Percentiles rank a stretch among this genome's conserved stretches.
Evolutionary conservation across 2,888 invertebrate genomes (phyloP).

Genomic region (Ormia ochracea): DNA sequence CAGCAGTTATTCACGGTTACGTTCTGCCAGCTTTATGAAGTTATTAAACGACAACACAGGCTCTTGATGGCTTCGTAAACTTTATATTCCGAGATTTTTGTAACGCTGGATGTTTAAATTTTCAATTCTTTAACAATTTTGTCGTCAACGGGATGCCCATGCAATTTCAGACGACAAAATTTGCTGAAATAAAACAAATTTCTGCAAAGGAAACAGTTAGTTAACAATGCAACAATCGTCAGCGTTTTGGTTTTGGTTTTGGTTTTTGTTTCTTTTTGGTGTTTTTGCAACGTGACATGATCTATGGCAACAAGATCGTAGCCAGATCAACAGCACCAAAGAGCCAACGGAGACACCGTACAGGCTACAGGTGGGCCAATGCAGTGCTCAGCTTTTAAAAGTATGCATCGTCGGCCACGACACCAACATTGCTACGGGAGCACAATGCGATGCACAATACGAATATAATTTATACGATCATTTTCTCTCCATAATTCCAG

Average conservation of each 20-base stretch:
- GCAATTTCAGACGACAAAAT: constrained; percentile 41
- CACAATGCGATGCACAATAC: constrained; percentile 14
- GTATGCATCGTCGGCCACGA: background rate
- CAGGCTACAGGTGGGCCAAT: constrained; percentile 19
- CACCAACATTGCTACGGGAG: background rate
- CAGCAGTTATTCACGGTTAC: too few species aligned
- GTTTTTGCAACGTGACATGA: constrained; percentile 48
- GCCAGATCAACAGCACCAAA: constrained; percentile 46
- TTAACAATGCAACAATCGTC: constrained; percentile 33
- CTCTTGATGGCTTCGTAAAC: too few species aligned
- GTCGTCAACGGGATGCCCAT: constrained; percentile 13
- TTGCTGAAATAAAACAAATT: constrained; percentile 16
- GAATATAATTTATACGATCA: constrained; percentile 14
- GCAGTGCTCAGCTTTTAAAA: constrained; percentile 15
- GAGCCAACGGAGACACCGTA: background rate
- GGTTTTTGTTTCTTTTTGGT: constrained; percentile 5
- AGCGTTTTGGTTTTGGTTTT: too few species aligned
- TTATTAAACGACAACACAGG: too few species aligned
- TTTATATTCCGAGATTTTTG: background rate
- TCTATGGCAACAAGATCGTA: constrained; percentile 47
- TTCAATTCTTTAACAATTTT: background rate
- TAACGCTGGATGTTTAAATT: constrained; percentile 22
- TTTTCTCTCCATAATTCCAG: background rate
- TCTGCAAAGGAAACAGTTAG: constrained; percentile 11
- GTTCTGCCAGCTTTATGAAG: too few species aligned